These are phyloP conservation scores for Pachymerium ferrugineum DNA, from an alignment of 2,888 invertebrate genomes.

Conservation along the genomic window DNA sequence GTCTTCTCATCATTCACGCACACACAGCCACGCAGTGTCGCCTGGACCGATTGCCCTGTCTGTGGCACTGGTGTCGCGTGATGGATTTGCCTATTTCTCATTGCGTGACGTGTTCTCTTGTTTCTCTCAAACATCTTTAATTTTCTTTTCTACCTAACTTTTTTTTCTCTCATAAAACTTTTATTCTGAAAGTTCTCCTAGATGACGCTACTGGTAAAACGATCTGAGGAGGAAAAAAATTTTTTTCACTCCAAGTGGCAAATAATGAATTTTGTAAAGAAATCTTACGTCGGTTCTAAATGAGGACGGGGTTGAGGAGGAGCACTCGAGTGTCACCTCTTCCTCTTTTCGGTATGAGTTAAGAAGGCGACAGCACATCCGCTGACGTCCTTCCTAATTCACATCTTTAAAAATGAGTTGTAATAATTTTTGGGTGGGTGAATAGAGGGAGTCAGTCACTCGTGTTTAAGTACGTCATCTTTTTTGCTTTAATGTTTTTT, in stretches of 20 bases:
- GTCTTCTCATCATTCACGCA: neutral
- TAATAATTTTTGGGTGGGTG: neutral
- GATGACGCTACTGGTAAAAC: too few relatives aligned
- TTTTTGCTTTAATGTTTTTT: neutral
- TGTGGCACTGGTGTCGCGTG: neutral
- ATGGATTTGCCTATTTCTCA: constrained; percentile 1
- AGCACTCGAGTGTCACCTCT: constrained; percentile 8
- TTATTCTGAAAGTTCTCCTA: neutral
- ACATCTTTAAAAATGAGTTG: neutral
- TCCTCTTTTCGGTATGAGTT: neutral
- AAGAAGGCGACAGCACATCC: neutral
- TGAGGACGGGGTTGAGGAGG: too few relatives aligned
- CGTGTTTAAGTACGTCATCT: neutral
- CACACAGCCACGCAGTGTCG: neutral
- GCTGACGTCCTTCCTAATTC: constrained; percentile 3
- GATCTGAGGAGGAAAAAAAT: too few relatives aligned
- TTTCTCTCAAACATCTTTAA: neutral
- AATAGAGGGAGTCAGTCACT: neutral
- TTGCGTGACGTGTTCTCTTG: constrained; percentile 5
- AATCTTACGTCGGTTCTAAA: too few relatives aligned
- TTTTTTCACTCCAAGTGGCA: too few relatives aligned
- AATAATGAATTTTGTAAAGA: too few relatives aligned
- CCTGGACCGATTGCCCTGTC: neutral
- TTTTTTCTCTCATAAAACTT: neutral
- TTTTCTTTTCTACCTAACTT: too few relatives aligned